These are phyloP conservation scores for Argentina silus DNA, from an alignment of 2,797 vertebrate species.

Conservation along the genomic window DNA sequence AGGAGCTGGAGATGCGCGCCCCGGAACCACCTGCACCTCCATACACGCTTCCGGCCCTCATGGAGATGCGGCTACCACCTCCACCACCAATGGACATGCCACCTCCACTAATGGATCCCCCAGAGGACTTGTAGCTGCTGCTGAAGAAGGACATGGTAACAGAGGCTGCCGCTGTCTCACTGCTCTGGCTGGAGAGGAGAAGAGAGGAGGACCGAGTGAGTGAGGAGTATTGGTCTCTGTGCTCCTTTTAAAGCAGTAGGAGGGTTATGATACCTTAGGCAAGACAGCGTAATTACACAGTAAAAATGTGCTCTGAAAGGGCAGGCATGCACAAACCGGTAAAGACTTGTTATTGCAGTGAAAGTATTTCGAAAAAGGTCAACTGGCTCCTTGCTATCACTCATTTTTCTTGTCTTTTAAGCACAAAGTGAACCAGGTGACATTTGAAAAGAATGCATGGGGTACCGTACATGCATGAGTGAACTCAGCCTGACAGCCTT, in stretches of 20 bases:
- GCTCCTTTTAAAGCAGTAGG: conserved; percentile 39
- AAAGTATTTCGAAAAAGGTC: no score
- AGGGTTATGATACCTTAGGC: no score
- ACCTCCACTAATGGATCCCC: neutral
- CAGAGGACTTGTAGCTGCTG: neutral
- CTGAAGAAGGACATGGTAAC: conserved; percentile 47
- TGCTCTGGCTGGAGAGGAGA: conserved; percentile 41
- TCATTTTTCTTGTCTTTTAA: no score
- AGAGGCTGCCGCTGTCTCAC: conserved; percentile 11
- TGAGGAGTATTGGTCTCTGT: neutral
- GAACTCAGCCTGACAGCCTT: no score
- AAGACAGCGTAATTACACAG: no score
- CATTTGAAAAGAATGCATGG: no score
- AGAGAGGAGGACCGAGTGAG: neutral
- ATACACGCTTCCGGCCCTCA: conserved; percentile 69
- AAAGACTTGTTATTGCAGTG: no score
- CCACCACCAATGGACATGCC: conserved; percentile 15
- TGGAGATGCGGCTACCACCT: conserved; percentile 14
- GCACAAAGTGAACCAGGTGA: no score
- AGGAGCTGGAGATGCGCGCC: conserved; percentile 40
- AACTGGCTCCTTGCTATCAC: no score
- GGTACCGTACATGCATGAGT: no score
- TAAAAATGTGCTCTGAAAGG: no score
- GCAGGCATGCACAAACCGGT: no score
- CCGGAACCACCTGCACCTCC: conserved; percentile 70